phyloP scores from a whole-genome alignment of 2,888 invertebrate species.

The Bombylius discolor region DNA sequence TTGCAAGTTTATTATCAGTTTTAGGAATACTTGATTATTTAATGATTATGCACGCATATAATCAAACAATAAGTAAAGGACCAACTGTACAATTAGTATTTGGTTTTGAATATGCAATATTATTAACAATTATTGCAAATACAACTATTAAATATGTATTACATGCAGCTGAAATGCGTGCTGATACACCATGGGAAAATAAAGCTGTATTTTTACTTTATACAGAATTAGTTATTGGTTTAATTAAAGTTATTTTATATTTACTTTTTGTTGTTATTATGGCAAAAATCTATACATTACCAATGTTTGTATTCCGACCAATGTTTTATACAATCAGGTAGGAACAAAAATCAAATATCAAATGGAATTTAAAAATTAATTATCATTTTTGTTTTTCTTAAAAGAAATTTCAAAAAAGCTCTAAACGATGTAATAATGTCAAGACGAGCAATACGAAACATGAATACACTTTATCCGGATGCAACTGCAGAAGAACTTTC shows the following conservation, averaged over 20 bases:
- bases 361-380: too few species aligned
- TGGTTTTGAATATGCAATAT: slow-evolving; percentile 97
- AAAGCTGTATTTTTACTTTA: slow-evolving; percentile 96
- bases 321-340: slow-evolving; percentile 98
- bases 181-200: slow-evolving; percentile 95
- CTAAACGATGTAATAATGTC: slow-evolving; percentile 95
- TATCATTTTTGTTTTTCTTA: not conserved
- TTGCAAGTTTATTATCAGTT: slow-evolving; percentile 67
- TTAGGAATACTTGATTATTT: slow-evolving; percentile 73
- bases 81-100: slow-evolving; percentile 97
- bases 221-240: slow-evolving; percentile 88
- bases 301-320: slow-evolving; percentile 94
- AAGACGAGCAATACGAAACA: slow-evolving; percentile 88
- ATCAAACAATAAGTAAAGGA: slow-evolving; percentile 81
- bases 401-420: slow-evolving; percentile 91
- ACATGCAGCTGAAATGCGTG: slow-evolving; percentile 67
- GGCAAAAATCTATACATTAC: slow-evolving; percentile 94
- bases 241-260: slow-evolving; percentile 74
- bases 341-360: slow-evolving; percentile 17
- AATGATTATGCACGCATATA: slow-evolving; percentile 88
- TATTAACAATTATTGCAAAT: slow-evolving; percentile 84
- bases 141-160: slow-evolving; percentile 83
- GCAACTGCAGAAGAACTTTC: slow-evolving; percentile 85
- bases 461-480: slow-evolving; percentile 96
- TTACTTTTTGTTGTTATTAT: slow-evolving; percentile 88